A percentile compares a stretch with the other conserved stretches of the same genome.
These are phyloP conservation scores for Plecturocebus donacophilus DNA, from an alignment of 2,113 vertebrate species.

Conservation along the genomic window DNA sequence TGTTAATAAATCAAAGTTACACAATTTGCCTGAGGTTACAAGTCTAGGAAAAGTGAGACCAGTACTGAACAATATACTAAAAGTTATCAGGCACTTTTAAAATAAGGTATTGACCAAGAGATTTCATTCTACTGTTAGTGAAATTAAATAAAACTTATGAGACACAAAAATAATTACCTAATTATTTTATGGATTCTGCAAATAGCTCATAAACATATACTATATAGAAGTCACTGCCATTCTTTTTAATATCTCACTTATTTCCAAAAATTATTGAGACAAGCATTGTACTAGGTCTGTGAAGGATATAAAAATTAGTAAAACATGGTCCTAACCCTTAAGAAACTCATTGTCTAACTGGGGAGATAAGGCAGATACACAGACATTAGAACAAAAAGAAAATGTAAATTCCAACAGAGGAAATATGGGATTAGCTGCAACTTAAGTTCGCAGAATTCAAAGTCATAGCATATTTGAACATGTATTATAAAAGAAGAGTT, in stretches of 20 bases:
- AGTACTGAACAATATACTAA: neutral
- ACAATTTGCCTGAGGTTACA: neutral
- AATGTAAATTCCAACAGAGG: neutral
- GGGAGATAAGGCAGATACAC: neutral
- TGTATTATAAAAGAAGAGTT: neutral
- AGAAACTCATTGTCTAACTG: neutral
- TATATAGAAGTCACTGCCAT: neutral
- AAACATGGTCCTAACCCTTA: neutral
- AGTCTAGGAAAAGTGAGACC: neutral
- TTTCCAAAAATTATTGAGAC: neutral
- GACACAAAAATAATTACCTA: slow-evolving; percentile 29
- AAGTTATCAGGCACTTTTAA: neutral
- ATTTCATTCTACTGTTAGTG: neutral
- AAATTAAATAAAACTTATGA: slow-evolving; percentile 19
- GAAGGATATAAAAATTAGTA: slow-evolving; percentile 25
- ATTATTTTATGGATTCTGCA: neutral
- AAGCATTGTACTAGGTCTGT: neutral
- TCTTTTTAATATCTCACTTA: neutral
- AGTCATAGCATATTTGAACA: neutral
- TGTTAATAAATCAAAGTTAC: slow-evolving; percentile 38
- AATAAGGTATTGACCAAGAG: neutral
- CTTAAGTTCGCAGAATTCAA: neutral
- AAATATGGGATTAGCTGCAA: neutral
- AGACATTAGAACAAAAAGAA: neutral
- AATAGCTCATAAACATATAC: neutral